Evolutionary conservation across 2,113 vertebrate genomes (phyloP).

Genomic region (Notarius lentiginosus): DNA sequence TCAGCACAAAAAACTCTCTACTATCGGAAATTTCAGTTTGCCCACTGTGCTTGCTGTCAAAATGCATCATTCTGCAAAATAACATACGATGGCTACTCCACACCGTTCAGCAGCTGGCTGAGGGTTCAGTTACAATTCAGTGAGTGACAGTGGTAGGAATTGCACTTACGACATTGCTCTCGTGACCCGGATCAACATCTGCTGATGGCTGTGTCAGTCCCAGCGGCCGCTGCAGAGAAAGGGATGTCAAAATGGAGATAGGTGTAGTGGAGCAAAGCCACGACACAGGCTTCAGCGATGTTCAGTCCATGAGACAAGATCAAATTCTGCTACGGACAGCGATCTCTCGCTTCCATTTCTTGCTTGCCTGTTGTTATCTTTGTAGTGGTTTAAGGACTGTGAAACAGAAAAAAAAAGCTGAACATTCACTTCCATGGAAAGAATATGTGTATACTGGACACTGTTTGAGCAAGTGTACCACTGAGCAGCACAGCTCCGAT

Average conservation of each 20-base stretch:
- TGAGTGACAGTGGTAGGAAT: constrained; percentile 35
- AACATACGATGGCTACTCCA: constrained; percentile 15
- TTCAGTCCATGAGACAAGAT: constrained; percentile 35
- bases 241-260: constrained; percentile 12
- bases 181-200: constrained; percentile 38
- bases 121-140: constrained; percentile 31
- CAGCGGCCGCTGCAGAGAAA: constrained; percentile 9
- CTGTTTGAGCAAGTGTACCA: not conserved
- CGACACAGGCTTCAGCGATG: constrained; percentile 4
- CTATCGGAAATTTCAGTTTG: constrained; percentile 4
- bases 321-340: constrained; percentile 9
- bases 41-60: constrained; percentile 24
- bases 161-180: constrained; percentile 31
- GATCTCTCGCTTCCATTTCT: constrained; percentile 8
- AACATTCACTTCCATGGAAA: not conserved
- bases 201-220: constrained; percentile 40
- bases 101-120: constrained; percentile 30
- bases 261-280: constrained; percentile 33
- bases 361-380: constrained; percentile 22
- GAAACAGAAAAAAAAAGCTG: not conserved
- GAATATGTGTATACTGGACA: not conserved
- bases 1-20: not conserved
- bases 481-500: not conserved
- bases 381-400: not conserved
- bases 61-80: constrained; percentile 28